Base-by-base conservation (phyloP, 2,888 invertebrate species). In the Acanthoscelides obtectus region DNA sequence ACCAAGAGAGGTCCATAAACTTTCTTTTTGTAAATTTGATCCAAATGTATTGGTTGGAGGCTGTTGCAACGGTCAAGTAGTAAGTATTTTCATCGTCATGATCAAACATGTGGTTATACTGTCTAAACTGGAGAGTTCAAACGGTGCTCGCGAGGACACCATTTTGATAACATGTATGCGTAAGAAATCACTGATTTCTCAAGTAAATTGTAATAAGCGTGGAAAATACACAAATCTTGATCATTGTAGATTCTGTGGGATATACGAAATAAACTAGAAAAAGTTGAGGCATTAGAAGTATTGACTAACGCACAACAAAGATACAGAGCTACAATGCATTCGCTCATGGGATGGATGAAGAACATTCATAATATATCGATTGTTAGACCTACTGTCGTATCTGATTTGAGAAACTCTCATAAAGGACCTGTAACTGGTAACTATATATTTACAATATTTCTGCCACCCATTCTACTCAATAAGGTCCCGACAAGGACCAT, bases 11-110 rank as follows among this genome's bases (percentile, higher is more conserved):
- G 89, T 93, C 0, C 89, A 89, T 45, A 83, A 87, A 0, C 82
- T 94, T 12, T 88, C 91, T 0, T 91, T 92, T 82, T 93, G 92
- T 80, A 92, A 92, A 0, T 89, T 89, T 74, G 87, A 93, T 80
- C 90, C 90, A 73, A 91, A 92, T 80, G 81, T 93, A 68, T 81
- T 94, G 22, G 80, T 94, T 66, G 94, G 93, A 5, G 94, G 94
- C 4, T 90, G 90, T 71, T 85, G 86, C 1, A 94, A 92, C 81
- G 94, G 94, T 0, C 90, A 93, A 87, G 84, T 94, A 8, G 86
- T 79, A 75, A 75, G 75, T 73, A 69, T 27, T 27, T 70, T n/a
- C n/a, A n/a, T n/a, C n/a, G n/a, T n/a, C n/a, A n/a, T n/a, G n/a
- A n/a, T n/a, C n/a, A n/a, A n/a, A n/a, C n/a, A n/a, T n/a, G n/a